phyloP scores from a whole-genome alignment of 2,797 vertebrate genomes.

The Sciurus carolinensis region DNA sequence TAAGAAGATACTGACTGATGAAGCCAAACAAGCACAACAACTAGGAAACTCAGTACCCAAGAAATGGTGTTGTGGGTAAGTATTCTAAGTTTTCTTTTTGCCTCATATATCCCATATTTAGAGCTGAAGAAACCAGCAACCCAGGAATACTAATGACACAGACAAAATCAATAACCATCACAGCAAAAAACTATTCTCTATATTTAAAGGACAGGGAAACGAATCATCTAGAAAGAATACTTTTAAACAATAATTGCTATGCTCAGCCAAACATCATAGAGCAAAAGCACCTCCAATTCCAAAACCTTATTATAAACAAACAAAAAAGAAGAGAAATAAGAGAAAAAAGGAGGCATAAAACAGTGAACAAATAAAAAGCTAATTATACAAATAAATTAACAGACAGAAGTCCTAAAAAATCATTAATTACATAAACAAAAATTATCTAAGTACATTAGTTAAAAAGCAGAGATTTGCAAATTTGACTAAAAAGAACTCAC shows the following conservation, averaged over 20 bases:
- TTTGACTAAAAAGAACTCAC: background rate
- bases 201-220: background rate
- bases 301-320: background rate
- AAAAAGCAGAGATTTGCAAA: background rate
- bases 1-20: background rate
- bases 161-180: background rate
- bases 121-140: background rate
- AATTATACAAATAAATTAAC: background rate
- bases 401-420: background rate
- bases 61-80: background rate
- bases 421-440: constrained; percentile 2
- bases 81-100: background rate
- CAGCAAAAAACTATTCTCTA: background rate
- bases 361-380: background rate
- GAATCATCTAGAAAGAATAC: background rate
- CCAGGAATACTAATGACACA: background rate
- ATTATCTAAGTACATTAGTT: background rate
- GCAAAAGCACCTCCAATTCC: background rate
- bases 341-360: background rate
- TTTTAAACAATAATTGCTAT: background rate
- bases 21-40: background rate
- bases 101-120: background rate
- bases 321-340: background rate
- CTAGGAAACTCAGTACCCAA: background rate
- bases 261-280: background rate